Base-by-base conservation (phyloP, 2,113 vertebrate genomes). In the Oostethus manadensis region DNA sequence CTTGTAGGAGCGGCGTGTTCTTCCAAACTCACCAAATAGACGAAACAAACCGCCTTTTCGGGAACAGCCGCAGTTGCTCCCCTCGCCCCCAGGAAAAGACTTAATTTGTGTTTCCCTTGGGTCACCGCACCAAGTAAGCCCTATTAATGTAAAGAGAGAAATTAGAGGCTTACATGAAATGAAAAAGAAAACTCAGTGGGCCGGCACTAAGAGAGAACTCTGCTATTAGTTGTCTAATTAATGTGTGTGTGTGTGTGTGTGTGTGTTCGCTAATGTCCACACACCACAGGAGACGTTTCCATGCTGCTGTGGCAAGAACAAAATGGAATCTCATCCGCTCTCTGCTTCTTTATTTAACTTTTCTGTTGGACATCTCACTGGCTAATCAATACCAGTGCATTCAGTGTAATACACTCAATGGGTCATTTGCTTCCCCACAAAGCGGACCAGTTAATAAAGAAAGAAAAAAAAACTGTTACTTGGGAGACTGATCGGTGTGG, bases 161-260 rank as follows among this genome's bases (percentile, higher is more conserved):
- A 79, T 80, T 60, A 77, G 57, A 78, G 63, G 71, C 68, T 61
- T 66, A 70, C 64, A 73, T 75, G 68, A 70, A 69, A 62, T 67
- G 56, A 76, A 83, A 76, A 81, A 70, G 66, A 75, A 77, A 83
- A 88, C 71, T 66, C 81, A 83, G 68, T 68, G 85, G 78, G 71
- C 81, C 78, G 70, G 75, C 60, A 77, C 71, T 81, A 82, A 85
- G 64, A 60, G 51, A 72, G 62, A 81, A 58, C 77, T 58, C 77
- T 64, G 71, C 73, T 71, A 80, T 84, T 72, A 81, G 59, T 73
- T 58, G 75, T 74, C 78, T 81, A 85, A 86, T 86, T 88, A 84
- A 82, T 79, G 73, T 73, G 70, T 60, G 16, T n/a, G 23, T 33
- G 50, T 33, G 15, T 33, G 23, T 42, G 38, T 42, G 38, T 42